Conservation (phyloP, 1,140 invertebrate species). For the Radopholus similis region DNA sequence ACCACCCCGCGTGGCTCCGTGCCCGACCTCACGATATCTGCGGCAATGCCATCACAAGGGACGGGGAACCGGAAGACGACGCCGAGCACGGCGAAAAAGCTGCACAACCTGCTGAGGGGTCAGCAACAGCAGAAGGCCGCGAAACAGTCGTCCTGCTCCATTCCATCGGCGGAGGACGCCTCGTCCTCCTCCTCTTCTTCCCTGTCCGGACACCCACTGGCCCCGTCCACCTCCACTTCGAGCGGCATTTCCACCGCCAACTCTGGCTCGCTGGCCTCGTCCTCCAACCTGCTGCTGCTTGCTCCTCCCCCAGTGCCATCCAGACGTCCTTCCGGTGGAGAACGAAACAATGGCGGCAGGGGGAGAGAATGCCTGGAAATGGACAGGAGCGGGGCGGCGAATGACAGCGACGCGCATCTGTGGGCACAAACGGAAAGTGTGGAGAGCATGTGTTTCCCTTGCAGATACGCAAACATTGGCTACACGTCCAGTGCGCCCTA, state of each 20-base stretch:
- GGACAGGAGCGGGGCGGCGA: background rate
- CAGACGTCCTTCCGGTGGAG: background rate
- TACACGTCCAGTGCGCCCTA: constrained; percentile 50
- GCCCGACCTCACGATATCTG: constrained; percentile 42
- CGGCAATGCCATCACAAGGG: background rate
- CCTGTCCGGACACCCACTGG: background rate
- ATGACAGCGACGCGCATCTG: background rate
- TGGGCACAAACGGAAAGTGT: background rate
- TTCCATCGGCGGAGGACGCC: background rate
- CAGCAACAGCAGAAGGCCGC: background rate
- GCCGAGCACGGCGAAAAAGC: constrained; percentile 13
- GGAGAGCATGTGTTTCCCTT: constrained; percentile 20
- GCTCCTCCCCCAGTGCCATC: constrained; percentile 11
- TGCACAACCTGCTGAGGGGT: constrained; percentile 13
- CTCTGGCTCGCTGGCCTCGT: background rate
- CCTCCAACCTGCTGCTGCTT: background rate
- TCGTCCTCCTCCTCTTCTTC: constrained; percentile 11
- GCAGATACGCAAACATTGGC: constrained; percentile 56
- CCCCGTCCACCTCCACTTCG: no score
- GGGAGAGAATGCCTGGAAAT: background rate
- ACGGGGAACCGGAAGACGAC: background rate
- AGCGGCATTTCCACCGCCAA: constrained; percentile 14
- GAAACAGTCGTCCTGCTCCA: background rate
- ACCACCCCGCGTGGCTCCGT: constrained; percentile 57
- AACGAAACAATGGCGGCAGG: background rate